Evolutionary conservation across 2,888 invertebrate species (phyloP), one percentile per base, ranked within the genome.

Genomic region (Epirrhoe alternata): DNA sequence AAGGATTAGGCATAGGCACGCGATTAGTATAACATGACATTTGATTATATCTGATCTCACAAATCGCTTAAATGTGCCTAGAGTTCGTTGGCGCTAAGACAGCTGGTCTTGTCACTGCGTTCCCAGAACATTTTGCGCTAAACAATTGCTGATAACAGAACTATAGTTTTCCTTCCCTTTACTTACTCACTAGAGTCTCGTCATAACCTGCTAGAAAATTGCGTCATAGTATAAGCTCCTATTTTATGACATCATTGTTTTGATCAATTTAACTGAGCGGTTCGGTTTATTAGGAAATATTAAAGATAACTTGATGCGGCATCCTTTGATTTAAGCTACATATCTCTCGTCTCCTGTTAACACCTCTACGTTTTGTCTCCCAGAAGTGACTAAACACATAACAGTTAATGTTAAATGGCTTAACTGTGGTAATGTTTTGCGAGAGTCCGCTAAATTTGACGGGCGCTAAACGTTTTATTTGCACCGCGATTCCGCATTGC

Each of bases 371-470:
- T 57, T 62, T 60, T 66, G 57, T 67, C 63, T 59, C 68, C 30
- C 42, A 16, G 61, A 61, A 53, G 63, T 62, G 62, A 66, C 69
- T 73, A 84, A 84, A 84, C 80, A 70, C 83, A 77, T 83, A 86
- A 83, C 86, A 80, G 83, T 82, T 84, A 81, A 77, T 79, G 86
- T 83, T 87, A 86, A 89, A 83, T 77, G 78, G 77, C 77, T 81
- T 83, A 86, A 87, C 86, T 75, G 88, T 86, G 6, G 77, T 74
- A 76, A 80, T 69, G 70, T 77, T 90, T 91, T 83, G 86, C 89
- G 80, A 72, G 74, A 76, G 78, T 75, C 76, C 78, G 89, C 86
- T 86, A 90, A 89, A 86, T 85, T 77, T 81, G 83, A 79, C 82
- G 74, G 66, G 72, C 62, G 80, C 80, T 86, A 86, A 87, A 82